Evolutionary conservation across 2,888 invertebrate genomes (phyloP), one percentile per base, ranked within the genome.

Genomic region (Melipona beecheii): DNA sequence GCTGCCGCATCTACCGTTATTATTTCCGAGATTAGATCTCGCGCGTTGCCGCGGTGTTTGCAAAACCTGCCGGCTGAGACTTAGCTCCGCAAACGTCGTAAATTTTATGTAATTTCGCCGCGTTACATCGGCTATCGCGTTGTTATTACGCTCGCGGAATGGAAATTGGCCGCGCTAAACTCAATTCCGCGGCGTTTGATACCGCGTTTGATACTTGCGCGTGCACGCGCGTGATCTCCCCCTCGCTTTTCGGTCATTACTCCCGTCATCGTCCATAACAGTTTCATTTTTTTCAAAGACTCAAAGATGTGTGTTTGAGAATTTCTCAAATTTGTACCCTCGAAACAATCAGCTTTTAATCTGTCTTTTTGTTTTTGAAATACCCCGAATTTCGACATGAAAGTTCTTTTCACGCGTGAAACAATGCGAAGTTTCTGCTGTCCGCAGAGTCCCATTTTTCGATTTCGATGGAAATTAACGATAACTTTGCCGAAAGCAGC

Each of bases 21-120:
- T 72, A 65, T 65, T 71, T 56, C 56, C 17, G 0, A 56, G 56
- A 78, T 77, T 71, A 56, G 64, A 65, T 78, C 77, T 65, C 54
- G 36, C 72, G 9, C 31, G 27, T 64, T 19, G 27, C 2, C n/a
- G 56, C 56, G 49, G 49, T 54, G 43, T 56, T 75, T 49, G 66
- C 6, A 6, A 66, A 52, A 27, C 24, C 52, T 43, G 31, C 19
- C n/a, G 1, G 70, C 43, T 13, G 54, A 54, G 15, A 3, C 31
- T 17, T 21, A 52, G 54, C 15, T 27, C 21, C n/a, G 70, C 70
- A 24, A 56, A 71, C 70, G n/a, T 9, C n/a, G 70, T 71, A 71
- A 71, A 56, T 71, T 71, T 56, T 36, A 31, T 17, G 70, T 21
- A 52, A 24, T 71, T 71, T 71, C 36, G 17, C n/a, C 17, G 5